phyloP scores from a whole-genome alignment of 1,140 invertebrate genomes.

The Anthonomus grandis region DNA sequence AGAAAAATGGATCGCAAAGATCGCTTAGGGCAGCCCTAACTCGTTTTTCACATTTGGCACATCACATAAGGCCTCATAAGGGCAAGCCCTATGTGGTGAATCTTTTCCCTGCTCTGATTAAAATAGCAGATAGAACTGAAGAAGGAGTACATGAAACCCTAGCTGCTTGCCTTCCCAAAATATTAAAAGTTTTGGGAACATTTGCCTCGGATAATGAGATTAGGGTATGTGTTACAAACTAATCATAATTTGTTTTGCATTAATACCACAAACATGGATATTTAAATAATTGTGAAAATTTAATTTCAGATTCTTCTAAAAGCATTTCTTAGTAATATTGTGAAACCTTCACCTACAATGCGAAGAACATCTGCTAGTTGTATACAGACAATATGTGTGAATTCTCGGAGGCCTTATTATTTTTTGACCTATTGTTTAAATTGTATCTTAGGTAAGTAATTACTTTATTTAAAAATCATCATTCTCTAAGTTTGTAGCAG shows the following conservation, averaged over 20 bases:
- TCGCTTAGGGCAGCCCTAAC: slow-evolving; percentile 68
- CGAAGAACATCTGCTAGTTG: slow-evolving; percentile 41
- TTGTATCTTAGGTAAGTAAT: slow-evolving; percentile 40
- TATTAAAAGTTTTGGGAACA: slow-evolving; percentile 65
- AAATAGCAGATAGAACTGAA: slow-evolving; percentile 65
- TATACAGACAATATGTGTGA: slow-evolving; percentile 40
- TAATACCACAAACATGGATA: too few relatives aligned
- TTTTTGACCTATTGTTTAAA: slow-evolving; percentile 43
- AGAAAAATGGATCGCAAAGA: slow-evolving; percentile 68
- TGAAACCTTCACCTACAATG: slow-evolving; percentile 41
- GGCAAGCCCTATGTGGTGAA: slow-evolving; percentile 75
- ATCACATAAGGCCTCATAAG: slow-evolving; percentile 67
- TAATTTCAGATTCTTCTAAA: too few relatives aligned
- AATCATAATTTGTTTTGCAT: too few relatives aligned
- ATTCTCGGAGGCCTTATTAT: slow-evolving; percentile 41
- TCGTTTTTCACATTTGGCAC: slow-evolving; percentile 70
- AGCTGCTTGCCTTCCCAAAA: slow-evolving; percentile 62
- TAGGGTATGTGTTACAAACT: slow-evolving; percentile 63
- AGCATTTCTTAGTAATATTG: slow-evolving; percentile 44
- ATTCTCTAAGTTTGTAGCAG: neutral
- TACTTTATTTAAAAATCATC: too few relatives aligned
- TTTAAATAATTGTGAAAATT: too few relatives aligned
- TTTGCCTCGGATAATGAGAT: slow-evolving; percentile 75
- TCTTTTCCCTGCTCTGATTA: slow-evolving; percentile 65
- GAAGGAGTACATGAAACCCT: slow-evolving; percentile 73